These are phyloP conservation scores for Nymphalis urticae DNA, from an alignment of 2,888 invertebrate genomes.

Conservation along the genomic window DNA sequence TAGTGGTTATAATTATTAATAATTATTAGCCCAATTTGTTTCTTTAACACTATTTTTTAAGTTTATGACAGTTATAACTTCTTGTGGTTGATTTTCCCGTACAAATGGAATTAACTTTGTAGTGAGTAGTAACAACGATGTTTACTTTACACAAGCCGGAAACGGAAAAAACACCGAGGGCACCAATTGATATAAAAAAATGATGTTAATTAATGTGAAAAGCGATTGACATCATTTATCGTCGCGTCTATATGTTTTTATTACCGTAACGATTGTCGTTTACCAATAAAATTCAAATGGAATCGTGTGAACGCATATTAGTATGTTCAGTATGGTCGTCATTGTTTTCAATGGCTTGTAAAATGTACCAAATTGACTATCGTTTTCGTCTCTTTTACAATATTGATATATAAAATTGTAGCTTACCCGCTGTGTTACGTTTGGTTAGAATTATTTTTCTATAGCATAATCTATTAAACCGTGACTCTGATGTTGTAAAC, in stretches of 20 bases:
- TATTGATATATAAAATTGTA: conserved; percentile 56
- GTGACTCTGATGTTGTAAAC: conserved; percentile 62
- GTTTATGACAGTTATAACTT: no score
- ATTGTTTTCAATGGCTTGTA: conserved; percentile 51
- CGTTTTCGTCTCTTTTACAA: conserved; percentile 52
- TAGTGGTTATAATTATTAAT: no score
- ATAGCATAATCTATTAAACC: conserved; percentile 50
- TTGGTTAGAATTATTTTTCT: conserved; percentile 44
- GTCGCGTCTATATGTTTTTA: conserved; percentile 12
- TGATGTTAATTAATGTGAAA: conserved; percentile 36
- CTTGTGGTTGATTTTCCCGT: no score
- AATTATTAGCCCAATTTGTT: no score
- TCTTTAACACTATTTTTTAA: no score
- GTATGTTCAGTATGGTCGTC: conserved; percentile 2
- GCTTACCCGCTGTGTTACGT: conserved; percentile 61
- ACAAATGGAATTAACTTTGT: no score
- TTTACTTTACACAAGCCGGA: no score
- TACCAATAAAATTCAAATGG: conserved; percentile 14
- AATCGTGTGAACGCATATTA: conserved; percentile 12
- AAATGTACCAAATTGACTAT: conserved; percentile 59
- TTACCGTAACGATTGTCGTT: conserved; percentile 16
- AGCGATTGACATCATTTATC: conserved; percentile 27
- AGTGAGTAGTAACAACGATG: no score
- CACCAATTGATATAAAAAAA: conserved; percentile 38
- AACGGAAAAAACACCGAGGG: no score